Conservation (phyloP, 2,888 invertebrate genomes). For the Ochlodes sylvanus region DNA sequence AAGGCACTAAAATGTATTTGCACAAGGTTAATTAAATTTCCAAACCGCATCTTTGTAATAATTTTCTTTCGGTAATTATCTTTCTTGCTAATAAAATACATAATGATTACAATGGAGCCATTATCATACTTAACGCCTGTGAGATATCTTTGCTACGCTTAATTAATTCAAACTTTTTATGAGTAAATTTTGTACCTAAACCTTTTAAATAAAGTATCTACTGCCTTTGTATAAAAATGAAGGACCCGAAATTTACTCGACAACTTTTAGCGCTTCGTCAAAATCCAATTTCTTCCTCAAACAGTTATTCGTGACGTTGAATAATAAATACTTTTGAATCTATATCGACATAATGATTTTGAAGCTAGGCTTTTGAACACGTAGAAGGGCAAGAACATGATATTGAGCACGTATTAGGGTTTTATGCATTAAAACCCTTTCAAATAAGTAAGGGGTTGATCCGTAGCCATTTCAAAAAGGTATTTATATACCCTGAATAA, state of each 20-base stretch:
- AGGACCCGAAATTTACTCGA: slow-evolving; percentile 39
- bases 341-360: slow-evolving; percentile 27
- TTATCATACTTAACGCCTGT: slow-evolving; percentile 23
- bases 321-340: slow-evolving; percentile 36
- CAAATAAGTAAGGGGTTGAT: slow-evolving; percentile 33
- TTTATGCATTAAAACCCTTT: slow-evolving; percentile 30
- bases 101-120: slow-evolving; percentile 12
- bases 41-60: neutral
- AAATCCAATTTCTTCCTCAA: slow-evolving; percentile 49
- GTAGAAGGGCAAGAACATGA: slow-evolving; percentile 3
- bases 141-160: slow-evolving; percentile 19
- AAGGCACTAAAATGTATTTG: too few species aligned
- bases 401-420: slow-evolving; percentile 31
- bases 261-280: slow-evolving; percentile 41
- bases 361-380: slow-evolving; percentile 9
- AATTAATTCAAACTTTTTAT: slow-evolving; percentile 35
- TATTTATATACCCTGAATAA: slow-evolving; percentile 10
- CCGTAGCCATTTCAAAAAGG: slow-evolving; percentile 12
- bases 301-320: slow-evolving; percentile 43
- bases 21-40: too few species aligned
- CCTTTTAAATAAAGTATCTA: slow-evolving; percentile 35
- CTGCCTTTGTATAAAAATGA: slow-evolving; percentile 38
- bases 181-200: slow-evolving; percentile 38
- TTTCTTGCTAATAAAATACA: slow-evolving; percentile 1
- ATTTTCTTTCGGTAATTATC: neutral